Conservation (phyloP, 2,113 vertebrate genomes). For the Daboia siamensis region DNA sequence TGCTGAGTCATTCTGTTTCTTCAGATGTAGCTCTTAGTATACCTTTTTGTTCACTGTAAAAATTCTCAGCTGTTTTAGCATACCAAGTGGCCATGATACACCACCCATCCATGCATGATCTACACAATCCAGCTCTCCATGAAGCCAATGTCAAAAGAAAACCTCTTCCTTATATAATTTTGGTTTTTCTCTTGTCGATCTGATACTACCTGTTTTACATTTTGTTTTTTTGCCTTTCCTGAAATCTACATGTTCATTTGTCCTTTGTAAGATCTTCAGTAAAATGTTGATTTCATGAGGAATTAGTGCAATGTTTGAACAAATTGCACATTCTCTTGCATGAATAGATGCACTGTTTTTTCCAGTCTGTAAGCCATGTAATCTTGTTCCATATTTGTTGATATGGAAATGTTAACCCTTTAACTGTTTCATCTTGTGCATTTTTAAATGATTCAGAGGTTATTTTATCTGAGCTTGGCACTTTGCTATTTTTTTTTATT, state of each 20-base stretch:
- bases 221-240: background rate
- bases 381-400: background rate
- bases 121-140: background rate
- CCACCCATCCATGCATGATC: background rate
- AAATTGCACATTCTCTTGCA: background rate
- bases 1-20: background rate
- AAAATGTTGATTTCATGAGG: background rate
- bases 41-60: background rate
- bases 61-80: background rate
- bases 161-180: background rate
- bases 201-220: background rate
- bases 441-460: background rate
- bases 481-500: no score
- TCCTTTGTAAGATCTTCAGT: background rate
- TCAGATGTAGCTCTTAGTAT: background rate
- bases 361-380: background rate
- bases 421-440: background rate
- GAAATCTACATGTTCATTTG: background rate
- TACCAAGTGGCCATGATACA: background rate
- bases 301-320: background rate
- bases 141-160: background rate
- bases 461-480: background rate
- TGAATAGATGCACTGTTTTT: background rate
- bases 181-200: background rate
- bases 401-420: background rate